Evolutionary conservation across 1,140 invertebrate genomes (phyloP).

Genomic region (Maconellicoccus hirsutus): DNA sequence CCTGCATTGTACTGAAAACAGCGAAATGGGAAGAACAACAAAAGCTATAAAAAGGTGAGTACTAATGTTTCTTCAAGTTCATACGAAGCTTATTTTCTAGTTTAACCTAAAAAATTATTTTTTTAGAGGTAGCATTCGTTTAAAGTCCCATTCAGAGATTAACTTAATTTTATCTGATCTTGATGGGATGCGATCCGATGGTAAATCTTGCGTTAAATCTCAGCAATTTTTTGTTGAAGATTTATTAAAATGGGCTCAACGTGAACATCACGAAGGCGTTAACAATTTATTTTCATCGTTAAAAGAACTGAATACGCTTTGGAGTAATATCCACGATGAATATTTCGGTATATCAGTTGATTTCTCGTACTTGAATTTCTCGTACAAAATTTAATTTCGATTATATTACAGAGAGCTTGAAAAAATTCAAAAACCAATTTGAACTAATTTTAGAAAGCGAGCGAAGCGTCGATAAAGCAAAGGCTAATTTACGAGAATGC

Average conservation of each 20-base stretch:
- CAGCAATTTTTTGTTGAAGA: slow-evolving; percentile 41
- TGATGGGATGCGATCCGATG: slow-evolving; percentile 38
- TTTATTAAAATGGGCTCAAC: slow-evolving; percentile 40
- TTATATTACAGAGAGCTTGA: slow-evolving; percentile 36
- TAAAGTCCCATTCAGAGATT: slow-evolving; percentile 41
- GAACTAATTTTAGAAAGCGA: slow-evolving; percentile 44
- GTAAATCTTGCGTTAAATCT: slow-evolving; percentile 39
- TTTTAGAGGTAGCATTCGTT: slow-evolving; percentile 41
- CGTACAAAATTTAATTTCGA: neutral
- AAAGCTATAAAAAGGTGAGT: slow-evolving; percentile 31
- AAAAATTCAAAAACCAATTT: slow-evolving; percentile 40
- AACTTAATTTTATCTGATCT: slow-evolving; percentile 44
- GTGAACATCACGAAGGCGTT: slow-evolving; percentile 41
- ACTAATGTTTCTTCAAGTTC: neutral
- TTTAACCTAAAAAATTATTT: neutral
- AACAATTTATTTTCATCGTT: slow-evolving; percentile 41
- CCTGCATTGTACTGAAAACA: neutral
- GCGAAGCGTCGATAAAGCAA: slow-evolving; percentile 38
- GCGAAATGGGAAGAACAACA: slow-evolving; percentile 32
- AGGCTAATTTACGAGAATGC: slow-evolving; percentile 36
- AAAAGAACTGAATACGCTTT: slow-evolving; percentile 39
- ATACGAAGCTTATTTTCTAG: neutral
- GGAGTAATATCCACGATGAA: slow-evolving; percentile 42
- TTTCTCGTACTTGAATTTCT: neutral
- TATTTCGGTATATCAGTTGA: slow-evolving; percentile 34